These are phyloP conservation scores for Hormiphora californensis DNA, from an alignment of 37 sponge, comb jelly and placozoan species.

Conservation along the genomic window DNA sequence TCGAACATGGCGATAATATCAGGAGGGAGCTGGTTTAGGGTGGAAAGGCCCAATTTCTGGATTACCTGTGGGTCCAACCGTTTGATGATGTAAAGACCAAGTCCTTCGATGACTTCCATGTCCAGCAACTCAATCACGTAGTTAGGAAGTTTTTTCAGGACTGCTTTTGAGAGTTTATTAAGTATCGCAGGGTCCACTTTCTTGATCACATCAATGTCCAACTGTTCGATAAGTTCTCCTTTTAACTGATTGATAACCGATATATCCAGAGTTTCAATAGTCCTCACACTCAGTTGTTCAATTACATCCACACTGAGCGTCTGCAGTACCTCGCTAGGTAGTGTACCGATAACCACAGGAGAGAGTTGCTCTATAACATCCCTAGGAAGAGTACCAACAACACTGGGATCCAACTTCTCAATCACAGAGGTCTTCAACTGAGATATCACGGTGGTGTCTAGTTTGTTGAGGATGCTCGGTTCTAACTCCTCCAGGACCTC, in stretches of 20 bases:
- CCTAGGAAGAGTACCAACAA: not conserved
- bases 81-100: slow-evolving; percentile 24
- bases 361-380: not conserved
- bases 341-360: not conserved
- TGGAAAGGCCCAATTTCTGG: not conserved
- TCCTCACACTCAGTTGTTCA: not conserved
- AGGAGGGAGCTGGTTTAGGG: slow-evolving; percentile 12
- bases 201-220: slow-evolving; percentile 37
- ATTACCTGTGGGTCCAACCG: slow-evolving; percentile 7
- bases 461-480: not conserved
- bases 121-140: slow-evolving; percentile 30
- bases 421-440: not conserved
- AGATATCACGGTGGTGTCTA: not conserved
- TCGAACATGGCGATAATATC: slow-evolving; percentile 42
- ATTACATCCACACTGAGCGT: slow-evolving; percentile 11
- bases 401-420: not conserved
- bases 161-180: not conserved
- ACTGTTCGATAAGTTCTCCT: not conserved
- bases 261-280: not conserved
- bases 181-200: not conserved
- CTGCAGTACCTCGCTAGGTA: not conserved
- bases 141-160: not conserved
- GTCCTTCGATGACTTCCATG: not conserved
- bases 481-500: not conserved
- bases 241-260: not conserved